These are phyloP conservation scores for Atta colombica DNA, from an alignment of 1,140 invertebrate species.

Conservation along the genomic window DNA sequence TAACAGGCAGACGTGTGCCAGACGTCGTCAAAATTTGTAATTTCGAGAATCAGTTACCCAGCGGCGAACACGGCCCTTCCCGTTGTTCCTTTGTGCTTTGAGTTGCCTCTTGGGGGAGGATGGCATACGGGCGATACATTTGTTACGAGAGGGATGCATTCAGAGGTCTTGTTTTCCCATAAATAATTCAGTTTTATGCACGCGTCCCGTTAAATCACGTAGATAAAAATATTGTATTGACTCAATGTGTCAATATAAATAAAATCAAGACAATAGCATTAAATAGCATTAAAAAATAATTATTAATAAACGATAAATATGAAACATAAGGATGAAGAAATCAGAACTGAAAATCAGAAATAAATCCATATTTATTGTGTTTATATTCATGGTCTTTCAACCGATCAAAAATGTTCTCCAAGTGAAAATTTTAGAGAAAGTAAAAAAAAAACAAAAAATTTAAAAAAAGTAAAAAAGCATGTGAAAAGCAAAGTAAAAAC, in stretches of 20 bases:
- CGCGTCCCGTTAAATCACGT: neutral
- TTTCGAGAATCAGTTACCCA: slow-evolving; percentile 60
- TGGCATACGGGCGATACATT: slow-evolving; percentile 22
- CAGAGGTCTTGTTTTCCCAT: neutral
- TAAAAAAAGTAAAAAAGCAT: too few species aligned
- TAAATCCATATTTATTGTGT: neutral
- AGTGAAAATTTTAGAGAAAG: too few species aligned
- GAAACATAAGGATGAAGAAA: neutral
- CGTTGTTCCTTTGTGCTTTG: slow-evolving; percentile 19
- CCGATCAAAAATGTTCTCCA: too few species aligned
- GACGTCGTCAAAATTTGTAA: slow-evolving; percentile 68
- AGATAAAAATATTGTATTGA: neutral
- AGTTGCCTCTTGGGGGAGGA: neutral
- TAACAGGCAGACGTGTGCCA: slow-evolving; percentile 71
- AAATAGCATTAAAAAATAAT: slow-evolving; percentile 4
- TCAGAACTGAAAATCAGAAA: neutral
- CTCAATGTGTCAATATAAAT: neutral
- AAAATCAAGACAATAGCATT: slow-evolving; percentile 11
- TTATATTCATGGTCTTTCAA: too few species aligned
- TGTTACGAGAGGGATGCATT: slow-evolving; percentile 1
- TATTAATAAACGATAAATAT: neutral
- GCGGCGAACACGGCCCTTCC: neutral
- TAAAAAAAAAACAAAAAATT: too few species aligned
- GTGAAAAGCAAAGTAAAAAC: too few species aligned
- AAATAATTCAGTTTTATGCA: slow-evolving; percentile 13